phyloP scores from a whole-genome alignment of 2,113 vertebrate genomes.

The Grammomys surdaster region DNA sequence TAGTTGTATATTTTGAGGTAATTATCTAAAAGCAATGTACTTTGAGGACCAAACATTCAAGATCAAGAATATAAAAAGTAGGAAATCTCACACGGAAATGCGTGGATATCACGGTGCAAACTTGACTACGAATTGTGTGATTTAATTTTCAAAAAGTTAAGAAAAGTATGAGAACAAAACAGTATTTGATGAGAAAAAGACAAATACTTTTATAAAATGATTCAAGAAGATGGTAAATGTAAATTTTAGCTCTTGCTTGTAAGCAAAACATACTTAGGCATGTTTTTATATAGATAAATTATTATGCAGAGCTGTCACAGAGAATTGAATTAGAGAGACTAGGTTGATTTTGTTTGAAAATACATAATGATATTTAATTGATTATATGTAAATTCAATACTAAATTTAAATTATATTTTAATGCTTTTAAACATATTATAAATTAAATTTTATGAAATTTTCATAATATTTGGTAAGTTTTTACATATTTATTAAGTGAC shows the following conservation, averaged over 20 bases:
- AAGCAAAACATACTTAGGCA: background rate
- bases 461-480: background rate
- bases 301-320: background rate
- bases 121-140: too few species aligned
- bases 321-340: background rate
- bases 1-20: background rate
- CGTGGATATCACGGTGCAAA: background rate
- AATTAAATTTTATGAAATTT: background rate
- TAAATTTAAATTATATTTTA: background rate
- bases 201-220: background rate
- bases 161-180: background rate
- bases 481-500: background rate
- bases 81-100: background rate
- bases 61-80: background rate
- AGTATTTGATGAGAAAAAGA: background rate
- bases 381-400: background rate
- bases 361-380: background rate
- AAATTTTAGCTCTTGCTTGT: background rate
- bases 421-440: background rate
- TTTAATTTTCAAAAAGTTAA: background rate
- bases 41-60: background rate
- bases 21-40: background rate
- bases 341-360: background rate
- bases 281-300: background rate
- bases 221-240: background rate